phyloP scores from a whole-genome alignment of 2,797 vertebrate species.

The Lagorchestes hirsutus region DNA sequence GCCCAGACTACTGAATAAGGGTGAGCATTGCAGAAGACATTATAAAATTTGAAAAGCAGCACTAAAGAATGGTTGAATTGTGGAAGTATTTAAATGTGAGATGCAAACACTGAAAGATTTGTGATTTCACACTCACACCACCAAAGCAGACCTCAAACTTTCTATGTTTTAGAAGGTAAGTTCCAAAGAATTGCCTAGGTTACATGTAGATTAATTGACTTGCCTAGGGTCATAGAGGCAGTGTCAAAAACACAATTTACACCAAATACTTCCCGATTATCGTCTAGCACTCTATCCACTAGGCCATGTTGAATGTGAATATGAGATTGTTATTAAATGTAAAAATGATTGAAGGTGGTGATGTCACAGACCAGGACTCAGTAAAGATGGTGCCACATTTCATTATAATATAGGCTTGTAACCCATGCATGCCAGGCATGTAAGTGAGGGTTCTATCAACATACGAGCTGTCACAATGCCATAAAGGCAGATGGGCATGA shows the following conservation, averaged over 20 bases:
- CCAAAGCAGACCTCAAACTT: neutral
- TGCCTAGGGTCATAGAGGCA: neutral
- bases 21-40: neutral
- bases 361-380: conserved; percentile 5
- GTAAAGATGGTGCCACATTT: conserved; percentile 27
- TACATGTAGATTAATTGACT: neutral
- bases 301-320: neutral
- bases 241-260: neutral
- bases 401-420: conserved; percentile 40
- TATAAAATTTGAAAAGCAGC: conserved; percentile 19
- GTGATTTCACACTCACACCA: neutral
- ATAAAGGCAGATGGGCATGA: conserved; percentile 41
- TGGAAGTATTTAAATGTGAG: neutral
- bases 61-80: neutral
- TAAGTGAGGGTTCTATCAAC: conserved; percentile 18
- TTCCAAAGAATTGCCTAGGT: neutral
- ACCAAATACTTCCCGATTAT: neutral
- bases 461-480: conserved; percentile 45
- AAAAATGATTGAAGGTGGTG: conserved; percentile 2
- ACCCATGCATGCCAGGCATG: conserved; percentile 38
- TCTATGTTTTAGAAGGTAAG: neutral
- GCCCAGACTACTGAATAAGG: conserved; percentile 1
- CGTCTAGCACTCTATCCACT: neutral
- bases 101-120: neutral
- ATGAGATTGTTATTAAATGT: neutral